These are phyloP conservation scores for Sarcophaga bullata DNA, from an alignment of 1,140 invertebrate genomes.

Conservation along the genomic window DNA sequence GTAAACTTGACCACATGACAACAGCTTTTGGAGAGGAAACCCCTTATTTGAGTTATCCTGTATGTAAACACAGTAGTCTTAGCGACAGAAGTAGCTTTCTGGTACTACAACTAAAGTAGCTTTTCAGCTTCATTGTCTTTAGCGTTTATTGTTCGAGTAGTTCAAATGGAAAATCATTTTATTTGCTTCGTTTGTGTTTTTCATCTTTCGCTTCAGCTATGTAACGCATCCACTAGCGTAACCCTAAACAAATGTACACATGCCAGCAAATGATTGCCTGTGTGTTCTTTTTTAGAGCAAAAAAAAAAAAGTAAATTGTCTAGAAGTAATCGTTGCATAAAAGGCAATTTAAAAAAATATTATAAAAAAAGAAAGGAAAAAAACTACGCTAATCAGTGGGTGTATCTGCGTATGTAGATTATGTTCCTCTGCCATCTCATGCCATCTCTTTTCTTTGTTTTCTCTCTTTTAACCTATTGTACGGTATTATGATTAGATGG, in stretches of 20 bases:
- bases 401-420: conserved; percentile 3
- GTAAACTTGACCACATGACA: no score
- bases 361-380: background rate
- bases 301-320: conserved; percentile 2
- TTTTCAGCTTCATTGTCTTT: no score
- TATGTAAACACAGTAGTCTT: no score
- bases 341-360: conserved; percentile 18
- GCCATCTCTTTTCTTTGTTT: no score
- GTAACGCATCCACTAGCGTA: background rate
- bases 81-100: no score
- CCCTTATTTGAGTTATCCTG: no score
- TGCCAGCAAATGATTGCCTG: no score
- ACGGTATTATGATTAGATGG: no score
- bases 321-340: conserved; percentile 25
- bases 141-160: background rate
- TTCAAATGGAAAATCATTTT: conserved; percentile 24
- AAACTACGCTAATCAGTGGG: conserved; percentile 21
- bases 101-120: no score
- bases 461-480: no score
- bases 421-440: no score
- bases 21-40: no score
- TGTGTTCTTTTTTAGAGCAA: background rate
- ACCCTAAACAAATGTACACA: background rate
- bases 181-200: conserved; percentile 16
- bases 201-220: background rate